These are phyloP conservation scores for Pemphigus obesinymphae DNA, from an alignment of 1,140 invertebrate species.

Conservation along the genomic window DNA sequence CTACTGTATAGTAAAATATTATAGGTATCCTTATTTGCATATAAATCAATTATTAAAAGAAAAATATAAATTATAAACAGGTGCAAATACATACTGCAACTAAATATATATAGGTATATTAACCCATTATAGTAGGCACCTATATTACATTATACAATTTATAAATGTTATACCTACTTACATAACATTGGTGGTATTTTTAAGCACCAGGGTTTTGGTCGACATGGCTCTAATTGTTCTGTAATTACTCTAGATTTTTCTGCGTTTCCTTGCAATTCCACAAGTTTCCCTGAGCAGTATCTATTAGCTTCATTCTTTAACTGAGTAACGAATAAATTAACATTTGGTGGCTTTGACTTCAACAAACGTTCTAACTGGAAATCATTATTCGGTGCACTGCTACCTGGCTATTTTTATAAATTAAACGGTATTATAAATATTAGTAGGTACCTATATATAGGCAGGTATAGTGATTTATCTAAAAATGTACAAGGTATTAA, in stretches of 20 bases:
- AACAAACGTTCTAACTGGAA: constrained; percentile 38
- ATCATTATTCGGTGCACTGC: neutral
- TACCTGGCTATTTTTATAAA: constrained; percentile 30
- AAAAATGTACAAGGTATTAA: no score
- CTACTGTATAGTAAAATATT: no score
- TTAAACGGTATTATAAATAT: no score
- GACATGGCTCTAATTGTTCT: neutral
- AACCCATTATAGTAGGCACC: no score
- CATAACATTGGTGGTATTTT: constrained; percentile 32
- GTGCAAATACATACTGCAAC: no score
- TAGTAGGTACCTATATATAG: no score
- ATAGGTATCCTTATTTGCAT: no score
- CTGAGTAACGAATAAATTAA: constrained; percentile 5
- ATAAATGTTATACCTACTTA: neutral
- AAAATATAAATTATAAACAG: no score
- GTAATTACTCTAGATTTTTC: constrained; percentile 10
- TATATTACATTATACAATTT: no score
- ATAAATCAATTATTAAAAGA: no score
- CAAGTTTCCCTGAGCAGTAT: constrained; percentile 9
- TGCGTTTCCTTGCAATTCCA: neutral
- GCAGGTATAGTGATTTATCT: no score
- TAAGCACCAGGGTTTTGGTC: constrained; percentile 12
- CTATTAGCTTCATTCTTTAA: constrained; percentile 8
- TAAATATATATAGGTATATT: no score
- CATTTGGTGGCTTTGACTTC: neutral